Base-by-base conservation (phyloP, 2,888 invertebrate genomes). In the Podotricha telesiphe region DNA sequence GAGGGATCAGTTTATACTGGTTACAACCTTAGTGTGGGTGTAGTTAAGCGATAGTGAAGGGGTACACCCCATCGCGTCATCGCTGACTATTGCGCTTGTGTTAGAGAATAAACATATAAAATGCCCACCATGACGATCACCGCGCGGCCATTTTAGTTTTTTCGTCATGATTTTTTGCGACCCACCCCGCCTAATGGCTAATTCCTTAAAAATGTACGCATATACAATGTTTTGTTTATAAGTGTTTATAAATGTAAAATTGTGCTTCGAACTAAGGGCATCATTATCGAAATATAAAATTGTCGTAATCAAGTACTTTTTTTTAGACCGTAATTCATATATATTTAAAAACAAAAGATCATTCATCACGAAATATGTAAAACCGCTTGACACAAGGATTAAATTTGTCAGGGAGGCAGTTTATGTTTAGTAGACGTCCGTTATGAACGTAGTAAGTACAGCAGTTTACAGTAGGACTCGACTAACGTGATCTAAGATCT, bases 21-120 rank as follows among this genome's bases (percentile, higher is more conserved):
- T 59, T 42, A 8, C 8, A 72, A 65, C 66, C 73, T 68, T 71
- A 76, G 89, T 89, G 87, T 85, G 87, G 71, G 86, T 84, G 81
- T 89, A 87, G 89, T 88, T 86, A 86, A 80, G 82, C 81, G 80
- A 87, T 90, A 88, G 89, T 87, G 83, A 78, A 80, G 82, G 85
- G 87, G 85, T 78, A 84, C 87, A 80, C 87, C 89, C 87, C 88
- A 80, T 71, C 82, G 84, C 89, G 87, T 91, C 91, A 91, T 91
- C 87, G 80, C 83, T 90, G 90, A 91, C 90, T 88, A 84, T 86
- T 88, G 88, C 89, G 86, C 85, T 81, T 89, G 89, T 91, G 91
- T 91, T 91, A 91, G 86, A 85, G 90, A 82, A 84, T 82, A 88
- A 88, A 89, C 91, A 89, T 91, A 91, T 91, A 87, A 91, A 91